These are phyloP conservation scores for Drosophila phalerata DNA, from an alignment of 2,888 invertebrate species.

Conservation along the genomic window DNA sequence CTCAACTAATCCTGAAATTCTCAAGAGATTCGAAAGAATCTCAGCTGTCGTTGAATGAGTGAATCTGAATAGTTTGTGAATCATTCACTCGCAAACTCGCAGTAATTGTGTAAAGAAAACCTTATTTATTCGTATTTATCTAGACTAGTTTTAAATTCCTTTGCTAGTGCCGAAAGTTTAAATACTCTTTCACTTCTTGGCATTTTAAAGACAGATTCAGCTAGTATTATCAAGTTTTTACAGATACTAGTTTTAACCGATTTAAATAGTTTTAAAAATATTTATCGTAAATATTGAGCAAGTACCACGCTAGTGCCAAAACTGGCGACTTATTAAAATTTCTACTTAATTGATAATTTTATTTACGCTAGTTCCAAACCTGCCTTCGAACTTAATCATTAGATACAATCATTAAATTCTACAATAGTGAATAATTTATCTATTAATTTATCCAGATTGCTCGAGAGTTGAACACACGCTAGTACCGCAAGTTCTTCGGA, in stretches of 20 bases:
- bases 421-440: not conserved
- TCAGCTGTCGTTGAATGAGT: constrained; percentile 4
- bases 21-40: not conserved
- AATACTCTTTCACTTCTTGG: not conserved
- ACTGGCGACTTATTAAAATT: too few species aligned
- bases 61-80: constrained; percentile 5
- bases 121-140: not conserved
- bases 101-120: not conserved
- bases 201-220: too few species aligned
- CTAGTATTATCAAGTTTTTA: too few species aligned
- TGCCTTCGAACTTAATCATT: not conserved
- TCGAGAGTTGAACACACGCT: not conserved
- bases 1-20: not conserved
- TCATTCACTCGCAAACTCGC: not conserved
- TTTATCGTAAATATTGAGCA: too few species aligned
- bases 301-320: too few species aligned
- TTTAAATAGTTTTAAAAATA: too few species aligned
- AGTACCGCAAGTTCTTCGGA: not conserved
- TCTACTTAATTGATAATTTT: not conserved
- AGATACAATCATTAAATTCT: not conserved
- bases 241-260: too few species aligned
- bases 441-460: not conserved
- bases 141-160: not conserved
- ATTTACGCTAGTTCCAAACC: not conserved
- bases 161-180: not conserved